phyloP scores from a whole-genome alignment of 2,888 invertebrate genomes.

The Eremobia ochroleuca region DNA sequence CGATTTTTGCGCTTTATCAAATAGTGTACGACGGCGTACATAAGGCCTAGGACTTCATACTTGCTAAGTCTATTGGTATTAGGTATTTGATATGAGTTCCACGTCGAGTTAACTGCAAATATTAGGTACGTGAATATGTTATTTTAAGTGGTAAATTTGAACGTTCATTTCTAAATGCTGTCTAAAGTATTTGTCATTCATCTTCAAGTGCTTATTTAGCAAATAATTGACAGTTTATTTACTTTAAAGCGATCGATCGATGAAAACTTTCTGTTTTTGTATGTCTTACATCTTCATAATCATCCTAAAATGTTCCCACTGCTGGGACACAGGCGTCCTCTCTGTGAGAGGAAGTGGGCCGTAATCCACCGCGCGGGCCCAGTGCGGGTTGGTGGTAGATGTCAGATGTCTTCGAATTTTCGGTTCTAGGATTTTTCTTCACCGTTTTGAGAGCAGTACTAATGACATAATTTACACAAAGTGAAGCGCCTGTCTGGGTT shows the following conservation, averaged over 20 bases:
- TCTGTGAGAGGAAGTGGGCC: not conserved
- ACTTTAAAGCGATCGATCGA: not conserved
- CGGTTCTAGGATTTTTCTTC: too few relatives aligned
- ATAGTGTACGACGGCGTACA: conserved; percentile 17
- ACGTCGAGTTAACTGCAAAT: conserved; percentile 30
- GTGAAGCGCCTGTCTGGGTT: not conserved
- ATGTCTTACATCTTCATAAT: not conserved
- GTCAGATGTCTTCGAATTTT: not conserved
- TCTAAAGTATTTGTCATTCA: conserved; percentile 35
- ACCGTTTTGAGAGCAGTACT: too few relatives aligned
- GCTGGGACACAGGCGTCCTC: not conserved
- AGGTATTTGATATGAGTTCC: conserved; percentile 33
- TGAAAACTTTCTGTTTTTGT: not conserved
- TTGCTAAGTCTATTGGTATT: conserved; percentile 24
- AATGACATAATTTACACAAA: not conserved
- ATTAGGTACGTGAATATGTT: conserved; percentile 27
- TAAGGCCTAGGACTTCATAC: conserved; percentile 9
- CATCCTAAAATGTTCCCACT: not conserved
- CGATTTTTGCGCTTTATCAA: conserved; percentile 29
- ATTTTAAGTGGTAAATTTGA: conserved; percentile 36
- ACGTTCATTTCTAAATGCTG: conserved; percentile 28
- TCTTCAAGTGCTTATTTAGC: conserved; percentile 17
- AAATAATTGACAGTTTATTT: conserved; percentile 24
- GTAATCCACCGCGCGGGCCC: not conserved
- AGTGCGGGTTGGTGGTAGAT: not conserved